Evolutionary conservation across 2,113 vertebrate genomes (phyloP), one percentile per base, ranked within the genome.

Genomic region (Erpornis zantholeuca): DNA sequence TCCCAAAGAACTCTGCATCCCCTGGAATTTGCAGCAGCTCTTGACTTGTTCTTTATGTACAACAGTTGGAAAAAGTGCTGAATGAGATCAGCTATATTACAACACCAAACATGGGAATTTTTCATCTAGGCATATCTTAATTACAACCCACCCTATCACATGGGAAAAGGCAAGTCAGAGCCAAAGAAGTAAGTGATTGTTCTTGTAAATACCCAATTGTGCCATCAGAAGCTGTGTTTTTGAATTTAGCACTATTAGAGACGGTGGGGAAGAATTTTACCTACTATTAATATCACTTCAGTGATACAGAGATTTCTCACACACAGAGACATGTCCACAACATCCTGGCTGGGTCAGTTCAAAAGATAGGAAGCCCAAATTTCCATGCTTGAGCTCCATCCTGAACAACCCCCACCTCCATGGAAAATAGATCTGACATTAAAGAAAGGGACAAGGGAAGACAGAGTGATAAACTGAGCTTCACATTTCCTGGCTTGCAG

Each of bases 131-230:
- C 44, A 0, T 31, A 83, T 93, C 93, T 96, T 92, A 90, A 94
- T 92, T 94, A 95, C 85, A 93, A 90, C 82, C 88, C 96, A 96
- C 76, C 92, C 94, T 42, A 94, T 70, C 93, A 94, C 92, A 93
- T 75, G 90, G 96, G 96, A 95, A 88, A 92, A 88, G 79, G 72
- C 79, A 94, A 83, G 82, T 27, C 76, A 64, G 93, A 96, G 94
- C 90, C 92, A 93, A 92, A 94, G 94, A 78, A 92, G 38, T 60
- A 71, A 96, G 90, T 44, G 85, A 86, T 96, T 88, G 88, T 90
- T 94, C 94, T 81, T 78, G 33, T 81, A 92, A 92, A 87, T 91
- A 95, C 63, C 77, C 87, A 82, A 4, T 10, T 78, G 82, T 87
- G 70, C 79, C 90, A 93, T 21, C 87, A 93, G 85, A 90, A 93